These are phyloP conservation scores for Drosophila tripunctata DNA, from an alignment of 2,888 invertebrate genomes.

Conservation along the genomic window DNA sequence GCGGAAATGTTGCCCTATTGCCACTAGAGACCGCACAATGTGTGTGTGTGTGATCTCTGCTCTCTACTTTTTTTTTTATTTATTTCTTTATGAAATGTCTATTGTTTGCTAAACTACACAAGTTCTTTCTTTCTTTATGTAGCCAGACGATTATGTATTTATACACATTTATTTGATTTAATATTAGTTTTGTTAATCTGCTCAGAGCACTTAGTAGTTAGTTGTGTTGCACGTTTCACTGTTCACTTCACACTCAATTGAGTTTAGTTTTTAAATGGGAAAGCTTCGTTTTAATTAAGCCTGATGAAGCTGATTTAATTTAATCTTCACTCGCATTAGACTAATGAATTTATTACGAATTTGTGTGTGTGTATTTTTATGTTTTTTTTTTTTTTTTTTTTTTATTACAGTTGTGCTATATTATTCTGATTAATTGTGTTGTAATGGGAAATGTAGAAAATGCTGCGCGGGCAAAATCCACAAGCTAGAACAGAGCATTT, in stretches of 20 bases:
- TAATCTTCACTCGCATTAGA: conserved; percentile 65
- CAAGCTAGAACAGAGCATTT: conserved; percentile 7
- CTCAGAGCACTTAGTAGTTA: no score
- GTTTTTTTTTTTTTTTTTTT: conserved; percentile 14
- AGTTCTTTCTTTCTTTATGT: conserved; percentile 30
- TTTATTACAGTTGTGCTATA: neutral
- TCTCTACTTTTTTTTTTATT: neutral
- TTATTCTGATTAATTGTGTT: conserved; percentile 18
- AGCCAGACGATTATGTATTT: conserved; percentile 19
- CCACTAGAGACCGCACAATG: conserved; percentile 54
- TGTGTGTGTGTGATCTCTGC: neutral
- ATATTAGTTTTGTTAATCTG: conserved; percentile 22
- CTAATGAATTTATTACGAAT: conserved; percentile 74
- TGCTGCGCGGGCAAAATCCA: conserved; percentile 14
- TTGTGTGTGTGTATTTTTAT: conserved; percentile 1
- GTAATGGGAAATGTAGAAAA: neutral
- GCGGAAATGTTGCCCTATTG: conserved; percentile 47
- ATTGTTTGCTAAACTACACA: conserved; percentile 52
- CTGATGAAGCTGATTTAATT: conserved; percentile 78
- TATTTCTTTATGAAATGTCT: conserved; percentile 22
- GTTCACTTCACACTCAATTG: conserved; percentile 60
- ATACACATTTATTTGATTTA: conserved; percentile 18
- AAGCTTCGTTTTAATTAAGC: conserved; percentile 76
- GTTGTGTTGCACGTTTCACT: conserved; percentile 9
- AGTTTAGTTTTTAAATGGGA: conserved; percentile 68